Conservation (phyloP, 2,113 vertebrate genomes). For the Pomatorhinus ruficollis region DNA sequence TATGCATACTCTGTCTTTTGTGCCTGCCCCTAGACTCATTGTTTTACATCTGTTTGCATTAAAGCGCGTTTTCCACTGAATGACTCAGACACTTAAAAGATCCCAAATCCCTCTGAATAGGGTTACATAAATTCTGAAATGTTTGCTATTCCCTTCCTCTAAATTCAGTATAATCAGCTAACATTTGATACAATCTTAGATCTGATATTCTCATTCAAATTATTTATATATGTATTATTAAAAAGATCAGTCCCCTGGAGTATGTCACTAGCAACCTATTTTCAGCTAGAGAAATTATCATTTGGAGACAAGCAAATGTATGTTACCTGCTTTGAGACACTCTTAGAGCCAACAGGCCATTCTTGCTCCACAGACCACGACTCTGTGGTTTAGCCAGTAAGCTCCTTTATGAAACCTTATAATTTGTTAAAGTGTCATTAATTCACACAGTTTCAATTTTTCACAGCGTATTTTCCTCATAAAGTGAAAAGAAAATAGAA, state of each 20-base stretch:
- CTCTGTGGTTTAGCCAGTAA: background rate
- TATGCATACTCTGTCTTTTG: background rate
- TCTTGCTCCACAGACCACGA: background rate
- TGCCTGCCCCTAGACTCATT: slow-evolving; percentile 13
- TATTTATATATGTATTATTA: slow-evolving; percentile 30
- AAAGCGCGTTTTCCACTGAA: slow-evolving; percentile 12
- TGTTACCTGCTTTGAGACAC: slow-evolving; percentile 21
- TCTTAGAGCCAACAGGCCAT: slow-evolving; percentile 20
- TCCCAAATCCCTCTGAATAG: slow-evolving; percentile 30
- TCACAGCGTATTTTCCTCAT: background rate
- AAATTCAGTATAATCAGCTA: background rate
- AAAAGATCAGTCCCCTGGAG: slow-evolving; percentile 43
- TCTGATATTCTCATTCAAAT: slow-evolving; percentile 58
- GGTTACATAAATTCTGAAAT: slow-evolving; percentile 32
- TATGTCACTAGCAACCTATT: background rate
- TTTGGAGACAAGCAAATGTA: slow-evolving; percentile 39
- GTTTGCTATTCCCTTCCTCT: background rate
- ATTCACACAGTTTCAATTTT: background rate
- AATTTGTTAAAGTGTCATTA: slow-evolving; percentile 15
- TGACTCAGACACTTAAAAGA: slow-evolving; percentile 35
- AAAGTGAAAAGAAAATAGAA: background rate
- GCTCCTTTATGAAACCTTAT: slow-evolving; percentile 34
- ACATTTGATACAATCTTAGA: background rate
- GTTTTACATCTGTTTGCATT: slow-evolving; percentile 55
- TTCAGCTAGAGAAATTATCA: slow-evolving; percentile 30